These are phyloP conservation scores for Anthoscopus minutus DNA, from an alignment of 2,113 vertebrate genomes.

Conservation along the genomic window DNA sequence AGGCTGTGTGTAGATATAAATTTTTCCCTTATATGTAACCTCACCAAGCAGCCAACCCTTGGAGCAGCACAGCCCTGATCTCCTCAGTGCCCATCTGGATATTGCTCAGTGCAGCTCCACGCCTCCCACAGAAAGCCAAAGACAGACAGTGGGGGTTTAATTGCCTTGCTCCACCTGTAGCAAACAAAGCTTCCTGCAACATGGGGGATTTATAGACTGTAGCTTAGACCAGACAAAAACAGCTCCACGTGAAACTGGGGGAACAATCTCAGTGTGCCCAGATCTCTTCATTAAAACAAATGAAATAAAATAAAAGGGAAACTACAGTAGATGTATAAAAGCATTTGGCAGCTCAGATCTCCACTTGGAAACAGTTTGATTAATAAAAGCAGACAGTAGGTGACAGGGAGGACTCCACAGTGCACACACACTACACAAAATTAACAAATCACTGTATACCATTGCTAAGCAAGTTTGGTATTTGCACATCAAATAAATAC, in stretches of 20 bases:
- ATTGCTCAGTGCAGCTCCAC: not conserved
- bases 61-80: not conserved
- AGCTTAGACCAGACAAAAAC: not conserved
- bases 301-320: not conserved
- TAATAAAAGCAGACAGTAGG: not conserved
- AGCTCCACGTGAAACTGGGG: not conserved
- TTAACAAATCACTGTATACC: not conserved
- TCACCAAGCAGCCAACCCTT: not conserved
- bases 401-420: not conserved
- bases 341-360: not conserved
- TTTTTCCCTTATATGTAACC: not conserved
- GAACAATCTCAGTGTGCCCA: not conserved
- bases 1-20: not conserved
- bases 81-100: not conserved
- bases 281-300: not conserved
- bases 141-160: not conserved
- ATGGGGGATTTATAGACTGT: not conserved
- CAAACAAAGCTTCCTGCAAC: not conserved
- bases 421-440: not conserved
- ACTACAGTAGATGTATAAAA: not conserved
- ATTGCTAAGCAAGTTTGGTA: not conserved
- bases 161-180: not conserved
- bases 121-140: not conserved
- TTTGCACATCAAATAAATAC: not conserved
- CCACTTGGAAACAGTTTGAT: not conserved